A percentile compares a stretch with the other conserved stretches of the same genome.
Conservation (phyloP, 2,888 invertebrate genomes). For the Orthosia cruda region DNA sequence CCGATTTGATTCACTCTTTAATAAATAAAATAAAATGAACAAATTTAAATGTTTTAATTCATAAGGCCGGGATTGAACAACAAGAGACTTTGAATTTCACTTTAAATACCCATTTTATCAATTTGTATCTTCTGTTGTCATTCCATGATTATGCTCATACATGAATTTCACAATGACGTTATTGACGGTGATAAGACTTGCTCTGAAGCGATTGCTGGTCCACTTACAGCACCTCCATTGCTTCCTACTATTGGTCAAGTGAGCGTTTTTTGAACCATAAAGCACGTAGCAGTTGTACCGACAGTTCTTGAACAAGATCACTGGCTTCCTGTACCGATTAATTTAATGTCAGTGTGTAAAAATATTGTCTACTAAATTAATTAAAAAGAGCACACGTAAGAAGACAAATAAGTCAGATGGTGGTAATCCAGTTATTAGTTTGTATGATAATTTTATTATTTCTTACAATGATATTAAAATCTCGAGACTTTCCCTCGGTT, state of each 20-base stretch:
- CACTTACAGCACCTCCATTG: constrained; percentile 64
- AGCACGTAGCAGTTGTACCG: constrained; percentile 54
- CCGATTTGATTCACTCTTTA: background rate
- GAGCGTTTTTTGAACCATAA: background rate
- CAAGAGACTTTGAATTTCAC: background rate
- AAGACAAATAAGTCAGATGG: too few species aligned
- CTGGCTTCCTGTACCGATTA: constrained; percentile 6
- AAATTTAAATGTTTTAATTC: too few species aligned
- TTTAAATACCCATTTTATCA: background rate
- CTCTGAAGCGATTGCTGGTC: constrained; percentile 51
- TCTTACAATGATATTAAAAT: too few species aligned
- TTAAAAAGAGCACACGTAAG: too few species aligned
- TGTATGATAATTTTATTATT: too few species aligned
- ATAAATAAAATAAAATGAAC: background rate
- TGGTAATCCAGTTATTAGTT: too few species aligned
- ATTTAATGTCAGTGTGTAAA: constrained; percentile 2
- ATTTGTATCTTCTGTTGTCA: background rate
- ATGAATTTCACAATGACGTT: constrained; percentile 33
- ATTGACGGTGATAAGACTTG: constrained; percentile 40
- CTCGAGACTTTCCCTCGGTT: too few species aligned
- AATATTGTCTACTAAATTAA: background rate
- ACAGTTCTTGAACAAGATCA: constrained; percentile 33
- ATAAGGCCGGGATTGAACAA: background rate
- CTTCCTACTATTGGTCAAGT: constrained; percentile 20
- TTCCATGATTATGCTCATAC: constrained; percentile 46